Evolutionary conservation across 2,113 vertebrate species (phyloP).

Genomic region (Podarcis raffonei): DNA sequence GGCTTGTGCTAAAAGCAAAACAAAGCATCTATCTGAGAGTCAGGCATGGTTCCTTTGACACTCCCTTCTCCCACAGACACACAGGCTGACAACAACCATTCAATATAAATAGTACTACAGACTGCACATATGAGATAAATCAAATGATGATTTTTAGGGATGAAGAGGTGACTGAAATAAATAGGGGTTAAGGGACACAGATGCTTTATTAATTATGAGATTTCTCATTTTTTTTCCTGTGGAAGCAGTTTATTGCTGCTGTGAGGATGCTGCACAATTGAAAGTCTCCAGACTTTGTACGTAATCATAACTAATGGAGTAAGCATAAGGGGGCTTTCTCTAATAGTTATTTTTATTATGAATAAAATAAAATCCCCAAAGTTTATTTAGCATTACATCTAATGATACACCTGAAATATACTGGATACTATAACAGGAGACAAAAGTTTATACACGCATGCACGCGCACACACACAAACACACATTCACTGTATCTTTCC

Average conservation of each 20-base stretch:
- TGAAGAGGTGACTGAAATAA: neutral
- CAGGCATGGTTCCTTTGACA: neutral
- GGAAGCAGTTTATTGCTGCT: constrained; percentile 16
- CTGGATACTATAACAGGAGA: neutral
- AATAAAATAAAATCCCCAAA: neutral
- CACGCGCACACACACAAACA: no score
- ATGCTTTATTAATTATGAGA: neutral
- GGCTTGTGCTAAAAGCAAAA: neutral
- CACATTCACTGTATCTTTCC: neutral
- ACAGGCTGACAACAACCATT: neutral
- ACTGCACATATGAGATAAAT: neutral
- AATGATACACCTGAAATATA: neutral
- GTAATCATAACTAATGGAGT: constrained; percentile 13
- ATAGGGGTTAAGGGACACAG: constrained; percentile 9
- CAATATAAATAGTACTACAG: neutral
- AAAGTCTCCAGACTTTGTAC: constrained; percentile 28
- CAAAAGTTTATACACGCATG: neutral
- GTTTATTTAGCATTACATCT: neutral
- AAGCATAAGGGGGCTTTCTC: constrained; percentile 13
- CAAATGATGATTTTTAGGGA: constrained; percentile 6
- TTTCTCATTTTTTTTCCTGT: constrained; percentile 26
- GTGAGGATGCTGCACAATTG: constrained; percentile 30
- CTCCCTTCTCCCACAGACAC: no score
- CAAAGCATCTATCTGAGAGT: neutral
- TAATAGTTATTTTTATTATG: neutral